Evolutionary conservation across 2,797 vertebrate species (phyloP).

Genomic region (Amphiprion clarkii): DNA sequence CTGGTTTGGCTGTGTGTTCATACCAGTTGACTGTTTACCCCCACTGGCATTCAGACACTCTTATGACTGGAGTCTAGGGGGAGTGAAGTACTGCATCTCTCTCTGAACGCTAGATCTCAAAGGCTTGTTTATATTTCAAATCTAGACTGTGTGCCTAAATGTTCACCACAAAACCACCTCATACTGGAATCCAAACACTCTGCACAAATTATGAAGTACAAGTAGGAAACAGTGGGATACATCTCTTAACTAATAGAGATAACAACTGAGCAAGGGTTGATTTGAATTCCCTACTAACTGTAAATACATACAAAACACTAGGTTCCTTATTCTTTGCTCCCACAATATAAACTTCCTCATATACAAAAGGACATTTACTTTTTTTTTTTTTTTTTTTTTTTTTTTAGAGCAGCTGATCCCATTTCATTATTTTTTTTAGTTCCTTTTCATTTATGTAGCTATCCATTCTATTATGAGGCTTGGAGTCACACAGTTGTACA

Average conservation of each 20-base stretch:
- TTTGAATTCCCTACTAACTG: constrained; percentile 62
- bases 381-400: constrained; percentile 16
- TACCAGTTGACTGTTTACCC: constrained; percentile 33
- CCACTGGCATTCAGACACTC: constrained; percentile 31
- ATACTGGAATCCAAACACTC: constrained; percentile 37
- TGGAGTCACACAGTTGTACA: constrained; percentile 52
- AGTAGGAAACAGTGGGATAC: constrained; percentile 14
- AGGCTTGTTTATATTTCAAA: constrained; percentile 43
- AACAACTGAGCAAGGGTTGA: constrained; percentile 32
- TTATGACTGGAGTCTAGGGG: not conserved
- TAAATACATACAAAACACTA: constrained; percentile 65
- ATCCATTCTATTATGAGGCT: constrained; percentile 42
- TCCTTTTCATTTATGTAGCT: constrained; percentile 64
- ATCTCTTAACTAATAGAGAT: constrained; percentile 26
- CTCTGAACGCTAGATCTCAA: constrained; percentile 28
- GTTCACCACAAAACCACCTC: constrained; percentile 48
- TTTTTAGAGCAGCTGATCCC: constrained; percentile 26
- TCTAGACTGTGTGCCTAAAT: constrained; percentile 51
- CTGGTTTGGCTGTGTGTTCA: constrained; percentile 51
- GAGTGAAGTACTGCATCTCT: constrained; percentile 16
- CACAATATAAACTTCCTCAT: constrained; percentile 54
- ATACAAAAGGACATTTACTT: constrained; percentile 47
- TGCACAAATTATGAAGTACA: constrained; percentile 34
- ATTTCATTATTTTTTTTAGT: constrained; percentile 34
- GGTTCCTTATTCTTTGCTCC: constrained; percentile 46